These are phyloP conservation scores for Cyclopterus lumpus DNA, from an alignment of 2,797 vertebrate species.

Conservation along the genomic window DNA sequence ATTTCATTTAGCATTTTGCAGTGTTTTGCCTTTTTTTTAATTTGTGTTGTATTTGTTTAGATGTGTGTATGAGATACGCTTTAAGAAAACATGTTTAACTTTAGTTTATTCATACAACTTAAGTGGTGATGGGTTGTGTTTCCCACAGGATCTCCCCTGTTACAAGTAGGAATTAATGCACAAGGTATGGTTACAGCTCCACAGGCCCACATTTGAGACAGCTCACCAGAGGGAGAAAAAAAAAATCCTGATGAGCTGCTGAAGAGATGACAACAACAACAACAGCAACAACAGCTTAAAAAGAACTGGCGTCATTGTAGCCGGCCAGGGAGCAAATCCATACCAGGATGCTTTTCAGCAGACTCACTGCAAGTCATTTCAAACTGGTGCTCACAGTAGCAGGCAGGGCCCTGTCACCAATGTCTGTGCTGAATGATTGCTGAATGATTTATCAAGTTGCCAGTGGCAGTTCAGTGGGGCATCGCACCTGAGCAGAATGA, in stretches of 20 bases:
- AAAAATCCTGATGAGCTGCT: constrained; percentile 35
- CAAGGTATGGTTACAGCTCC: neutral
- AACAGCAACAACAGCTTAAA: too few species aligned
- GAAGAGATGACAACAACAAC: constrained; percentile 28
- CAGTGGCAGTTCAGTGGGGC: constrained; percentile 52
- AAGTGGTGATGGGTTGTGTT: constrained; percentile 9
- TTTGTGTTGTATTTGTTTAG: too few species aligned
- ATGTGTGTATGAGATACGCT: neutral
- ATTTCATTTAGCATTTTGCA: too few species aligned
- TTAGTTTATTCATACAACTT: constrained; percentile 26
- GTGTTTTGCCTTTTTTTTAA: too few species aligned
- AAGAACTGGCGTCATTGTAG: constrained; percentile 39
- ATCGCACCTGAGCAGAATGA: constrained; percentile 55
- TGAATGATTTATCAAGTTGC: constrained; percentile 72
- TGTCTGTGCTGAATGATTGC: constrained; percentile 69
- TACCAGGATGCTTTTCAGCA: constrained; percentile 60
- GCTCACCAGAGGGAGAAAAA: constrained; percentile 24
- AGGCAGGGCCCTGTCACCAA: constrained; percentile 36
- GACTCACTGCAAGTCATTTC: constrained; percentile 60
- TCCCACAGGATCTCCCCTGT: neutral
- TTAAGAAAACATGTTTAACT: neutral
- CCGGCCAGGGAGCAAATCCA: constrained; percentile 57
- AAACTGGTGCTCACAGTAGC: constrained; percentile 50
- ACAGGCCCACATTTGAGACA: constrained; percentile 11
- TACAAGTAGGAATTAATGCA: neutral